Evolutionary conservation across 2,888 invertebrate genomes (phyloP), one percentile per base, ranked within the genome.

Genomic region (Agriotes lineatus): DNA sequence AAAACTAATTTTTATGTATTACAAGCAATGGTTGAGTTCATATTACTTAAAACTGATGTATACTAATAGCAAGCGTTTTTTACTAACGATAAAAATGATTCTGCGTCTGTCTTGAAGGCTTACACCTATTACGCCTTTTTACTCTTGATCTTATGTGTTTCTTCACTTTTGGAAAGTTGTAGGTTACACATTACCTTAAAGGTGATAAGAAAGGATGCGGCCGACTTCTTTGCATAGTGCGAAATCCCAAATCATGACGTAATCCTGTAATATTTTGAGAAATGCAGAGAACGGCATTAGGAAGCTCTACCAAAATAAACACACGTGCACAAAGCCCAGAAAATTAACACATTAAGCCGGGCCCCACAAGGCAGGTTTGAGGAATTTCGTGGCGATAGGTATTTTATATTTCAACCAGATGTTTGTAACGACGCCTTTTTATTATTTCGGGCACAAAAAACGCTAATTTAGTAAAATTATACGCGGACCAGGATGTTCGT

Each of bases 291-390:
- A 39, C 14, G 4, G 4, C 12, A 14, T 45, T 7, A 42, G 12
- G n/a, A 45, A 45, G 1, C 10, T 20, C 45, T 19, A 5, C 48
- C 48, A 2, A 56, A 57, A 64, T n/a, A 57, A 57, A 57, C 57
- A 64, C 57, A 62, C n/a, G 37, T 16, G 50, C 57, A 64, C 19
- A 64, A 72, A 66, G 64, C 69, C 60, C 60, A 52, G 69, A 67
- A 73, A 72, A 74, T 74, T 74, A 74, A 74, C 73, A 74, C 74
- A 74, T 74, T 73, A 74, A 52, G 44, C 16, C 44, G 58, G 25
- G 35, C n/a, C 37, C 37, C 37, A 20, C 19, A 12, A 35, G 19
- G 44, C 42, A 33, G 59, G 44, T 14, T 59, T 57, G 9, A 39
- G 57, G 57, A 37, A 57, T 59, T 33, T 56, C 7, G 39, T 39